Evolutionary conservation across 2,888 invertebrate species (phyloP).

Genomic region (Anorthoa munda): DNA sequence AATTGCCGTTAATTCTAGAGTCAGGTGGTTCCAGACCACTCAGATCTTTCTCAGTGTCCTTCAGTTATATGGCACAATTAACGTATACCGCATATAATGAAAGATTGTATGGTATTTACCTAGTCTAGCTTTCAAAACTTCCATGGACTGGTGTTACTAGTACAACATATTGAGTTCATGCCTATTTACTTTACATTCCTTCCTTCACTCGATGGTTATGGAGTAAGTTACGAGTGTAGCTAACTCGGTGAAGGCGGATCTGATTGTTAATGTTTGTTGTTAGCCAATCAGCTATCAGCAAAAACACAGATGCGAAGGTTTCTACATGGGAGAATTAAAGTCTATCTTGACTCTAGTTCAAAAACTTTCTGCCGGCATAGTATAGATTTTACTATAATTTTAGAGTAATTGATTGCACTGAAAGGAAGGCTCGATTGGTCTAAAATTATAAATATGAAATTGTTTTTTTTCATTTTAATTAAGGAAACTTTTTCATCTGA

Average conservation of each 20-base stretch:
- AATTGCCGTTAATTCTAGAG: no score
- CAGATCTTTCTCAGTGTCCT: no score
- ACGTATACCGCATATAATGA: not conserved
- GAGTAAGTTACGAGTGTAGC: constrained; percentile 1
- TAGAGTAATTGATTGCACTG: no score
- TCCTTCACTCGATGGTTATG: not conserved
- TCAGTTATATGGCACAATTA: not conserved
- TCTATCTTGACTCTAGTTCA: not conserved
- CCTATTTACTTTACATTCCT: not conserved
- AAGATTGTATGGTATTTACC: not conserved
- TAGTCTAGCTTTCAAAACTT: constrained; percentile 3
- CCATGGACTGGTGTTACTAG: not conserved
- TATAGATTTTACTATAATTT: no score
- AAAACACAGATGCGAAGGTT: not conserved
- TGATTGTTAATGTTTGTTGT: constrained; percentile 15
- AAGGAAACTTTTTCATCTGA: no score
- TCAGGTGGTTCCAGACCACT: no score
- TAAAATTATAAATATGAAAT: no score
- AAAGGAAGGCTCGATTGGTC: no score
- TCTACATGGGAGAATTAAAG: not conserved
- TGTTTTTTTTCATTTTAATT: no score
- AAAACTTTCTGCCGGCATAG: not conserved
- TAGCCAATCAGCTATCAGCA: not conserved
- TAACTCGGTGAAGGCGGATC: constrained; percentile 25
- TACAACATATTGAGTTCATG: not conserved